Conservation (phyloP, 2,113 vertebrate genomes). For the Notothenia coriiceps region DNA sequence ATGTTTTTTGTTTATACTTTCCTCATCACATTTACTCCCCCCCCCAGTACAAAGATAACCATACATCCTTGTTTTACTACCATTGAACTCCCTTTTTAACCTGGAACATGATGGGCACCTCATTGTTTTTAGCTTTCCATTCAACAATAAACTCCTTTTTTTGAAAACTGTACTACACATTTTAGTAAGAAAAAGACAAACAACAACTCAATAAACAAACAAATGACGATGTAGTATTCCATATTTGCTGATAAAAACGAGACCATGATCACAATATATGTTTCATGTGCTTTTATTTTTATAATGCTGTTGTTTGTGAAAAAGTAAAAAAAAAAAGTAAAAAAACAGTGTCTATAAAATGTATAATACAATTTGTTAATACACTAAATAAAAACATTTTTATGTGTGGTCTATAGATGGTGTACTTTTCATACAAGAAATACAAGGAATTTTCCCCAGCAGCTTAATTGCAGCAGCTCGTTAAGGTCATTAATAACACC, state of each 20-base stretch:
- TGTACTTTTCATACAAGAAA: constrained; percentile 16
- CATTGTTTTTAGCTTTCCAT: constrained; percentile 42
- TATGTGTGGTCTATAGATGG: constrained; percentile 81
- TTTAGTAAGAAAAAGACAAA: constrained; percentile 70
- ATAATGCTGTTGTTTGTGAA: constrained; percentile 85
- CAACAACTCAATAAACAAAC: constrained; percentile 26
- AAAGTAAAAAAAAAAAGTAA: constrained; percentile 57
- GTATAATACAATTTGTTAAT: constrained; percentile 85
- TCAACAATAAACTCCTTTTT: constrained; percentile 21
- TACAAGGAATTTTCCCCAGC: background rate
- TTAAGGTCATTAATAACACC: background rate
- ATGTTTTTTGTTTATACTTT: constrained; percentile 46
- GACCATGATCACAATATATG: constrained; percentile 74
- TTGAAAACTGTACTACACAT: constrained; percentile 51
- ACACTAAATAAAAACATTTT: constrained; percentile 87
- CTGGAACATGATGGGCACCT: constrained; percentile 10
- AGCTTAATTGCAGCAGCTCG: background rate
- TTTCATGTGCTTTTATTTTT: constrained; percentile 87
- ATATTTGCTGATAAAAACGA: constrained; percentile 51
- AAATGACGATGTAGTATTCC: constrained; percentile 66
- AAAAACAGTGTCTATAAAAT: constrained; percentile 80
- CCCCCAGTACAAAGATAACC: constrained; percentile 32
- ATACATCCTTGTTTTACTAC: constrained; percentile 24
- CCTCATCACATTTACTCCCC: constrained; percentile 22
- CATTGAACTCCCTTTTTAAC: constrained; percentile 22